Evolutionary conservation across 2,888 invertebrate species (phyloP).

Genomic region (Steinernema scapterisci): DNA sequence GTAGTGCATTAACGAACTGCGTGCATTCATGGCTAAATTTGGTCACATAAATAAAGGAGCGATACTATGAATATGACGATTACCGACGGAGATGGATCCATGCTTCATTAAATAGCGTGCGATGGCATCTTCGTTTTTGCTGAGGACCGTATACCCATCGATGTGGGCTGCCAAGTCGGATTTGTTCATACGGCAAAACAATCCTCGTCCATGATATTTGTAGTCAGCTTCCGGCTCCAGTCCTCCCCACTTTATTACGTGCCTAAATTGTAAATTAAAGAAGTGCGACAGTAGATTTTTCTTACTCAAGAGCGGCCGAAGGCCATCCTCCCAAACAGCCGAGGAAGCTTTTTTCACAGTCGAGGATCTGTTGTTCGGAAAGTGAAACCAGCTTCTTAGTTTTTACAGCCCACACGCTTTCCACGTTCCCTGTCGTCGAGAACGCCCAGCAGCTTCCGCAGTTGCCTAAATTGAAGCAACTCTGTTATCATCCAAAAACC

Average conservation of each 20-base stretch:
- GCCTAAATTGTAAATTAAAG: background rate
- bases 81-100: background rate
- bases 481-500: too few relatives aligned
- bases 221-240: conserved; percentile 5
- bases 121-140: background rate
- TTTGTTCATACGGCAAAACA: background rate
- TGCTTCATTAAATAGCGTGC: background rate
- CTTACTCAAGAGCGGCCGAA: background rate
- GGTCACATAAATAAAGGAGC: background rate
- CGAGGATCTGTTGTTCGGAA: conserved; percentile 1
- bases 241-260: background rate
- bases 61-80: background rate
- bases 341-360: background rate
- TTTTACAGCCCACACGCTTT: conserved; percentile 4
- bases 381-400: background rate
- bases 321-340: conserved; percentile 11
- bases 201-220: background rate
- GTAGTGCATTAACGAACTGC: conserved; percentile 2
- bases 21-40: conserved; percentile 1
- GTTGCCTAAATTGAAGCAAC: background rate
- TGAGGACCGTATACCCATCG: background rate
- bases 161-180: background rate
- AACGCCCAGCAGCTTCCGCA: conserved; percentile 18
- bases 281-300: background rate
- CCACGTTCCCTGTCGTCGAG: conserved; percentile 3